Evolutionary conservation across 2,113 vertebrate species (phyloP).

Genomic region (Hippocampus zosterae): DNA sequence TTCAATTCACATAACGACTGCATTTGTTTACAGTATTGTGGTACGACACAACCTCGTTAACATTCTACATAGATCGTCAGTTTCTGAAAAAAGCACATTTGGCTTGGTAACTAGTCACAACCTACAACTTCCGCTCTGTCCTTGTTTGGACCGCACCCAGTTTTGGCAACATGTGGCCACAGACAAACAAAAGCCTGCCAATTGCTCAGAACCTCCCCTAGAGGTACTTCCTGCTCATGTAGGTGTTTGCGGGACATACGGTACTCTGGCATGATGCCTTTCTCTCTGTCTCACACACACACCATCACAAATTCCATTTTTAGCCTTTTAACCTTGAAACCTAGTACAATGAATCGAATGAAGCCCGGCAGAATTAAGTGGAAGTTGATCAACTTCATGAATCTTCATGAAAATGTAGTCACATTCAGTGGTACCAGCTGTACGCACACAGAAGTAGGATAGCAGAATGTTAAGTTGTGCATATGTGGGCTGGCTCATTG

Average conservation of each 20-base stretch:
- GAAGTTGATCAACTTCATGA: not conserved
- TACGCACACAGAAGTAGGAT: conserved; percentile 30
- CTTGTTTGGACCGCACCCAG: not conserved
- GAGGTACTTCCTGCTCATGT: conserved; percentile 4
- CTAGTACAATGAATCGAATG: too few species aligned
- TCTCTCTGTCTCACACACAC: not conserved
- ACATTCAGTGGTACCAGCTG: conserved; percentile 5
- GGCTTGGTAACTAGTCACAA: not conserved
- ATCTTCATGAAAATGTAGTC: not conserved
- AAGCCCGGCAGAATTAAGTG: too few species aligned
- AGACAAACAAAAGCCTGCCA: conserved; percentile 5
- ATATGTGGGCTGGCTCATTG: conserved; percentile 47
- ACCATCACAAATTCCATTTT: not conserved
- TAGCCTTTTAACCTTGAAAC: not conserved
- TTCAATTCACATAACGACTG: not conserved
- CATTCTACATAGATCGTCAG: too few species aligned
- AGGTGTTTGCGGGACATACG: conserved; percentile 1
- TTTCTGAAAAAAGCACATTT: not conserved
- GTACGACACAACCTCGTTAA: too few species aligned
- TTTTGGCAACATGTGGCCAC: conserved; percentile 3
- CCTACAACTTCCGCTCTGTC: not conserved
- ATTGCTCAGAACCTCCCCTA: not conserved
- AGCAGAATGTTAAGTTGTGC: conserved; percentile 40
- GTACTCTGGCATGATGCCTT: not conserved
- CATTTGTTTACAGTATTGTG: too few species aligned